These are phyloP conservation scores for Elanus axillaris DNA, from an alignment of 2,113 vertebrate genomes.

Conservation along the genomic window DNA sequence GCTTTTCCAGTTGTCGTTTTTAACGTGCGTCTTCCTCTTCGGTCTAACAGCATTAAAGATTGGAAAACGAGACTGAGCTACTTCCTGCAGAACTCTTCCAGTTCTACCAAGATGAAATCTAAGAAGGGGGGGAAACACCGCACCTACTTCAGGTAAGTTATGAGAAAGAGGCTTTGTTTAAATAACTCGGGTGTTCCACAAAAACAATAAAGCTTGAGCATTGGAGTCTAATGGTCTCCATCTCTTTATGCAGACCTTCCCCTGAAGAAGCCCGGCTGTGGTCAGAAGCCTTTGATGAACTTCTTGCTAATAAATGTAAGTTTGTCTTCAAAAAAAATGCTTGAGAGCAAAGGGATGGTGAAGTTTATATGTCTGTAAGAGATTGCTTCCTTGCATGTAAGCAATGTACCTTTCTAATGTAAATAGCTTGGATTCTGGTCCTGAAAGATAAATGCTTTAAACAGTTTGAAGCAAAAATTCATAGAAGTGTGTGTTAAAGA, in stretches of 20 bases:
- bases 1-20: not conserved
- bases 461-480: not conserved
- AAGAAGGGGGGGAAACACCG: constrained; percentile 69
- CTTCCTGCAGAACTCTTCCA: constrained; percentile 76
- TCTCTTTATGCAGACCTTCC: constrained; percentile 74
- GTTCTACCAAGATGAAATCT: constrained; percentile 57
- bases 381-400: not conserved
- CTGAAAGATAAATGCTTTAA: not conserved
- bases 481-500: not conserved
- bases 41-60: constrained; percentile 71
- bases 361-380: not conserved
- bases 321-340: not conserved
- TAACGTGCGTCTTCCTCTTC: not conserved
- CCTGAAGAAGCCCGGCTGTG: constrained; percentile 85
- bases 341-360: not conserved
- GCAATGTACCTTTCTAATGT: not conserved
- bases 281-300: constrained; percentile 88
- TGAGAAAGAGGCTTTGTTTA: not conserved
- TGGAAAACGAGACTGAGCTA: constrained; percentile 77
- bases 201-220: not conserved
- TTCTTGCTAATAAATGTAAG: constrained; percentile 90
- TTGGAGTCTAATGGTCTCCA: not conserved
- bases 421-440: not conserved
- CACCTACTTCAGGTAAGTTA: constrained; percentile 66
- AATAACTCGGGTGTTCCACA: not conserved